Conservation (phyloP, 2,113 vertebrate genomes). For the Gavia stellata region DNA sequence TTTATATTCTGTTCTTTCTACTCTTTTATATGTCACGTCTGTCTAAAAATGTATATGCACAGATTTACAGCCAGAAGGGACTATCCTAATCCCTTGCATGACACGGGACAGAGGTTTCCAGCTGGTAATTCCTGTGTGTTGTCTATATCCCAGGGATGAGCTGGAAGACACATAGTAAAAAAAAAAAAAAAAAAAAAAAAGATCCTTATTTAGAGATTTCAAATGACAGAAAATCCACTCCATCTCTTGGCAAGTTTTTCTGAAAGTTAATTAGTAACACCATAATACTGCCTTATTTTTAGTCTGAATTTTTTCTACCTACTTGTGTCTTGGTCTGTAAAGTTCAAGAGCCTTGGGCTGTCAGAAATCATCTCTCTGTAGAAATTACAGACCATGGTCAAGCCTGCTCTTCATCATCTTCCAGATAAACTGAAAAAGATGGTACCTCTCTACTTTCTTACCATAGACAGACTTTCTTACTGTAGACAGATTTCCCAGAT, state of each 20-base stretch:
- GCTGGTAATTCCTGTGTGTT: neutral
- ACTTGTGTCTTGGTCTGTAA: neutral
- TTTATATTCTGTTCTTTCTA: neutral
- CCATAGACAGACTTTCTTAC: neutral
- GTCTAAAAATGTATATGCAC: neutral
- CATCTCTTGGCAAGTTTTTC: conserved; percentile 2
- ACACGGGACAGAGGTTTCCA: neutral
- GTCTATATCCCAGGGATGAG: neutral
- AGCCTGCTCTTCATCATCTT: neutral
- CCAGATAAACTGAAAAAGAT: neutral
- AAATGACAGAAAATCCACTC: neutral
- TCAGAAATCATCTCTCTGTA: neutral
- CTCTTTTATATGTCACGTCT: neutral
- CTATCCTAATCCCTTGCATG: neutral
- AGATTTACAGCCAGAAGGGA: neutral
- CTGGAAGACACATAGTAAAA: neutral
- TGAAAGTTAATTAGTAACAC: conserved; percentile 14
- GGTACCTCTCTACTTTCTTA: neutral
- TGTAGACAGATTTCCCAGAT: neutral
- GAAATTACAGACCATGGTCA: neutral
- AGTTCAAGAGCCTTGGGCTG: neutral
- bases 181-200: neutral
- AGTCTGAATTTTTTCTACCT: neutral
- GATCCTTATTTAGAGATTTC: neutral
- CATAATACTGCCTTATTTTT: neutral